Conservation (phyloP, 1,140 invertebrate species). For the Octopus bimaculoides region DNA sequence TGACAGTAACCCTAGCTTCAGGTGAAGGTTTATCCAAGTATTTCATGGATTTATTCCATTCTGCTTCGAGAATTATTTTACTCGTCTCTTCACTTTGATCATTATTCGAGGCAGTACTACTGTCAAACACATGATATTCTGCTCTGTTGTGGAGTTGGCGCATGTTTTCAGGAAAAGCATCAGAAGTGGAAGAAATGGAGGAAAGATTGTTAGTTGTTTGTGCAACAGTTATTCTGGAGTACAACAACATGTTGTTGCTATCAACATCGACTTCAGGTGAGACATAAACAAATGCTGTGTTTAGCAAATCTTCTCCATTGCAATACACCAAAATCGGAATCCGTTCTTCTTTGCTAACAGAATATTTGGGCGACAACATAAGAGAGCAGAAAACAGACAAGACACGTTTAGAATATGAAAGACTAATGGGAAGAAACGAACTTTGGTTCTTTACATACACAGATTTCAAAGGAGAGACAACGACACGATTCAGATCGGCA, state of each 20-base stretch:
- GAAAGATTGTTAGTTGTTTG: neutral
- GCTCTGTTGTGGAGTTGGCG: neutral
- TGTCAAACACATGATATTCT: conserved; percentile 8
- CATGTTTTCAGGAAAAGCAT: neutral
- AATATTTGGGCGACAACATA: neutral
- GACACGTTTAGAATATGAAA: neutral
- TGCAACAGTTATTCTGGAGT: neutral
- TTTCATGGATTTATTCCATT: conserved; percentile 28
- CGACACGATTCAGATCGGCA: neutral
- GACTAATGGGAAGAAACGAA: neutral
- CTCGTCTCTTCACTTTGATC: neutral
- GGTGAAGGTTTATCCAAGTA: conserved; percentile 32
- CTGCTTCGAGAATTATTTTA: conserved; percentile 23
- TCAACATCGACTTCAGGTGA: neutral
- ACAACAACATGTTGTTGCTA: neutral
- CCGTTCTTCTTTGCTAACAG: neutral
- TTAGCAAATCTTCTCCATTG: neutral
- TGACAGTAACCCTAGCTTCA: conserved; percentile 28
- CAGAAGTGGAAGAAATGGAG: neutral
- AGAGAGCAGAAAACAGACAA: neutral
- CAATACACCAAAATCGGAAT: neutral
- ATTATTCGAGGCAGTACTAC: neutral
- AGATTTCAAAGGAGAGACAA: neutral
- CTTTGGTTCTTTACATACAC: neutral
- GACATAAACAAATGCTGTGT: neutral